Base-by-base conservation (phyloP, 2,888 invertebrate species). In the Allacma fusca region DNA sequence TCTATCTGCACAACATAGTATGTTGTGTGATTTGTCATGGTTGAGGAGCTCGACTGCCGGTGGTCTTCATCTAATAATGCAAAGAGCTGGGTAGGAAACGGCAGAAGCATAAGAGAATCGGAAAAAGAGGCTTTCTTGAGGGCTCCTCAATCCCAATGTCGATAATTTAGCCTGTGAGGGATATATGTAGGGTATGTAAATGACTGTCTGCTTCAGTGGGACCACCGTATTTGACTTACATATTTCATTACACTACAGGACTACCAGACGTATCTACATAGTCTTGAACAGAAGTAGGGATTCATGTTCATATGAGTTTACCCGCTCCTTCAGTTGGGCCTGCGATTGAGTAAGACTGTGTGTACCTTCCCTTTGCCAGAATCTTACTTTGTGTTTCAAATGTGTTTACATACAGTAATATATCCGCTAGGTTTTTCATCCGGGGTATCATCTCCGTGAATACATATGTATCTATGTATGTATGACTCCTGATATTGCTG, bases 1-100 rank as follows among this genome's bases (percentile, higher is more conserved):
- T 70, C 50, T 69, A 9, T 69, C n/a, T 69, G 44, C 34, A 23
- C n/a, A 12, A 59, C 26, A 64, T 74, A 64, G 24, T 74, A 74
- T 76, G 59, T 57, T 69, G 59, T 59, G 69, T 76, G 76, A 76
- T 76, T 76, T 76, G 76, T 76, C 76, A 76, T 76, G 76, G 59
- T 62, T 62, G 69, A 76, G 40, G 43, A 62, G 16, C 34, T 44
- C 72, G 59, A 76, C 69, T 76, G 76, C 69, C 76, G 76, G 76
- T 76, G 76, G 76, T 76, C 69, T 59, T 69, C 68, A 69, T 76
- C 69, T 69, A 68, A 69, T 76, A 59, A 67, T 50, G 50, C 26
- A 19, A 57, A 29, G 68, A 68, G 50, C 68, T 75, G 16, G 16
- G 19, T n/a, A 26, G 44, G 50, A 44, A 65, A 44, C 40, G 62